Evolutionary conservation across 1,140 invertebrate genomes (phyloP).

Genomic region (Bombus cullumanus): DNA sequence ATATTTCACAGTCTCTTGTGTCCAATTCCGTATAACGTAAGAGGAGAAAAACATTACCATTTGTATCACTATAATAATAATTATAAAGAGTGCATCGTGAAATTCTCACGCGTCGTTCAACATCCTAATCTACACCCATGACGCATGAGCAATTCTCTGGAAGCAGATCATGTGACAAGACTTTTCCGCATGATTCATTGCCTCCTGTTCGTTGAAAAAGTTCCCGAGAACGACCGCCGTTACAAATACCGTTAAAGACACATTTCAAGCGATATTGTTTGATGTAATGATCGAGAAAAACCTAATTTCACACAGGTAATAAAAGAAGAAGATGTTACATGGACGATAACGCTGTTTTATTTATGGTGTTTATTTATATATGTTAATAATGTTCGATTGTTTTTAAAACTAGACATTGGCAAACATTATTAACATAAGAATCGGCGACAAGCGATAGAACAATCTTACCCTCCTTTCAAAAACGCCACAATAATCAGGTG

Average conservation of each 20-base stretch:
- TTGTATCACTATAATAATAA: background rate
- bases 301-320: background rate
- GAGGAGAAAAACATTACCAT: background rate
- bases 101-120: background rate
- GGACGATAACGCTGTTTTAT: background rate
- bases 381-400: background rate
- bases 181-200: conserved; percentile 2
- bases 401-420: background rate
- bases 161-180: conserved; percentile 21
- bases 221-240: background rate
- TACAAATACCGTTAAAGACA: background rate
- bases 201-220: background rate
- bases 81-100: background rate
- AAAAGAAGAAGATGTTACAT: too few relatives aligned
- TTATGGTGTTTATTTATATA: background rate
- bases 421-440: background rate
- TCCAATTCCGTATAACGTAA: background rate
- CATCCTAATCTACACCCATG: conserved; percentile 10
- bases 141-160: background rate
- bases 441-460: background rate
- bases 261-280: background rate
- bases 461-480: background rate
- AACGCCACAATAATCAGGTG: background rate
- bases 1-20: background rate
- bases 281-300: background rate